phyloP scores from a whole-genome alignment of 2,888 invertebrate genomes.

The Teinopalpus imperialis region DNA sequence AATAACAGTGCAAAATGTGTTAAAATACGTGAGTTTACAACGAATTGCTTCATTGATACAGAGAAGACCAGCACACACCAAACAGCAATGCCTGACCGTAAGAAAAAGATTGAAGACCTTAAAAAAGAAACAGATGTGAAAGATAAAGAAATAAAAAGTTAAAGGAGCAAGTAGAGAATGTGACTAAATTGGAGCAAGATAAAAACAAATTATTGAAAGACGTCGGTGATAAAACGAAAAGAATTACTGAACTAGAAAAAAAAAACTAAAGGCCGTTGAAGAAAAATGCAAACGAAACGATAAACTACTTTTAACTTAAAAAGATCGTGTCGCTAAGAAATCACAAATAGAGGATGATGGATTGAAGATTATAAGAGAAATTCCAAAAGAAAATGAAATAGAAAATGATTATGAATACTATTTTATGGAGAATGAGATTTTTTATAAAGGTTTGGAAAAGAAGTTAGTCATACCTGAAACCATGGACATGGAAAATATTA shows the following conservation, averaged over 20 bases:
- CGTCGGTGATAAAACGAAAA: slow-evolving; percentile 83
- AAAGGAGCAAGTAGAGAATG: slow-evolving; percentile 80
- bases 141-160: slow-evolving; percentile 83
- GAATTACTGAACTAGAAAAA: slow-evolving; percentile 84
- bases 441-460: too few relatives aligned
- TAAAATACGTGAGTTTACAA: too few relatives aligned
- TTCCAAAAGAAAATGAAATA: too few relatives aligned
- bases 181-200: slow-evolving; percentile 75
- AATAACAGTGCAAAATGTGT: too few relatives aligned
- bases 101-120: slow-evolving; percentile 84
- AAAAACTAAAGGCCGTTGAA: slow-evolving; percentile 85
- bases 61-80: slow-evolving; percentile 80
- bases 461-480: too few relatives aligned
- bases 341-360: slow-evolving; percentile 85
- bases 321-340: slow-evolving; percentile 81
- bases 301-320: slow-evolving; percentile 76
- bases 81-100: slow-evolving; percentile 76
- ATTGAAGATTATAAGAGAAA: too few relatives aligned
- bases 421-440: too few relatives aligned
- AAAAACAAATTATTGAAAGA: slow-evolving; percentile 83
- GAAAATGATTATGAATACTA: too few relatives aligned
- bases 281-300: slow-evolving; percentile 84
- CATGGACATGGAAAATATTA: too few relatives aligned
- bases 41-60: too few relatives aligned
- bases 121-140: slow-evolving; percentile 84